These are phyloP conservation scores for Drosophila varians DNA, from an alignment of 1,140 invertebrate genomes.

Conservation along the genomic window DNA sequence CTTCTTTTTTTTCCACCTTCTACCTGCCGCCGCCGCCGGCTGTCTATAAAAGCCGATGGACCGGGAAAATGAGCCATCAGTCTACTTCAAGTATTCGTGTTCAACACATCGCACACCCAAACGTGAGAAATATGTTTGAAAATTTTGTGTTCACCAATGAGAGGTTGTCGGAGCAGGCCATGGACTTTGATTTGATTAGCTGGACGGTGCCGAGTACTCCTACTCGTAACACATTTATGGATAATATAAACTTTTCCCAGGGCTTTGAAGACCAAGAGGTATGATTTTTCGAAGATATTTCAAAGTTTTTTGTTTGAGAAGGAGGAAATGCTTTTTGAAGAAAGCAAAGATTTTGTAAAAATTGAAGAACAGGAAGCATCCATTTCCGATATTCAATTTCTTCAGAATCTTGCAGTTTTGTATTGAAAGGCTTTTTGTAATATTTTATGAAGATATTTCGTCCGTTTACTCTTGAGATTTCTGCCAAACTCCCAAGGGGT, in stretches of 20 bases:
- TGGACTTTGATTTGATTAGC: slow-evolving; percentile 72
- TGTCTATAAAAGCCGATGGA: slow-evolving; percentile 53
- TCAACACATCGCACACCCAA: slow-evolving; percentile 55
- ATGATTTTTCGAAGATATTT: slow-evolving; percentile 5
- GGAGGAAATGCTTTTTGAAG: background rate
- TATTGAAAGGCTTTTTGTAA: no score
- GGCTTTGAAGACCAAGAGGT: slow-evolving; percentile 43
- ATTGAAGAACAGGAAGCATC: background rate
- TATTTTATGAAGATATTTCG: no score
- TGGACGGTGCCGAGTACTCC: slow-evolving; percentile 42
- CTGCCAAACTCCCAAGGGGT: background rate
- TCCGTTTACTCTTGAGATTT: no score
- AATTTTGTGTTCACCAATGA: slow-evolving; percentile 70
- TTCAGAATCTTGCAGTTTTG: background rate
- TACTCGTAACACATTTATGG: slow-evolving; percentile 26
- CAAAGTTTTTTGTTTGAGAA: no score
- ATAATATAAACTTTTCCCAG: slow-evolving; percentile 29
- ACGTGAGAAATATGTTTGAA: slow-evolving; percentile 64
- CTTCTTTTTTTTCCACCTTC: slow-evolving; percentile 1
- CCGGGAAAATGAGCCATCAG: slow-evolving; percentile 26
- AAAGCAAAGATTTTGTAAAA: background rate
- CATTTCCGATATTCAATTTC: background rate
- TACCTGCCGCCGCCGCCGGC: slow-evolving; percentile 18
- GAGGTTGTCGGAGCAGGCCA: slow-evolving; percentile 62
- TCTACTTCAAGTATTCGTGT: slow-evolving; percentile 73